Percentiles rank a stretch among this genome's conserved stretches.
These are phyloP conservation scores for Ommatoiulus sabulosus DNA, from an alignment of 2,888 invertebrate genomes.

Conservation along the genomic window DNA sequence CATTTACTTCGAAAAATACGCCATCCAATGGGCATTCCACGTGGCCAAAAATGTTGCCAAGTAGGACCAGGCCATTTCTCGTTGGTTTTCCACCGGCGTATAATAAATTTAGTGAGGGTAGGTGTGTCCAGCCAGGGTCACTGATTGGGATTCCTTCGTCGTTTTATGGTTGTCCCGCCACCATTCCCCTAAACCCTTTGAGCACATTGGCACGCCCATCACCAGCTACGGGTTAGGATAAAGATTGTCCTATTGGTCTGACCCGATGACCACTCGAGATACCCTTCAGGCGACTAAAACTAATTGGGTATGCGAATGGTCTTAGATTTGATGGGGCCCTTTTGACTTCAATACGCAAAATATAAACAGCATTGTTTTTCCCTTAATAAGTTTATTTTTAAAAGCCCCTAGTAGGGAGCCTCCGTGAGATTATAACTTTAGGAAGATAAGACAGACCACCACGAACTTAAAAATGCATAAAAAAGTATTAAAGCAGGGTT, in stretches of 20 bases:
- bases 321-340: background rate
- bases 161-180: background rate
- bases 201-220: slow-evolving; percentile 20
- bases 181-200: slow-evolving; percentile 28
- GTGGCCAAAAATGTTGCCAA: background rate
- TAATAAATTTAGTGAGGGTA: slow-evolving; percentile 7
- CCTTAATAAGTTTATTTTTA: background rate
- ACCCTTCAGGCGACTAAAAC: background rate
- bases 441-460: background rate
- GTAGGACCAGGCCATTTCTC: background rate
- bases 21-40: background rate
- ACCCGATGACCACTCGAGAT: background rate
- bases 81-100: background rate
- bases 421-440: background rate
- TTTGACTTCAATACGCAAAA: background rate
- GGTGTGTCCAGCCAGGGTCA: slow-evolving; percentile 12
- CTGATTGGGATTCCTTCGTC: background rate
- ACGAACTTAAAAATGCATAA: background rate
- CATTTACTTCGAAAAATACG: background rate
- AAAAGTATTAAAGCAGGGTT: background rate
- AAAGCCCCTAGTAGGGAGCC: background rate
- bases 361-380: background rate
- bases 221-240: background rate
- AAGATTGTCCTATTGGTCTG: background rate
- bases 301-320: background rate